Evolutionary conservation across 2,888 invertebrate species (phyloP), one percentile per base, ranked within the genome.

Genomic region (Panzeria rudis): DNA sequence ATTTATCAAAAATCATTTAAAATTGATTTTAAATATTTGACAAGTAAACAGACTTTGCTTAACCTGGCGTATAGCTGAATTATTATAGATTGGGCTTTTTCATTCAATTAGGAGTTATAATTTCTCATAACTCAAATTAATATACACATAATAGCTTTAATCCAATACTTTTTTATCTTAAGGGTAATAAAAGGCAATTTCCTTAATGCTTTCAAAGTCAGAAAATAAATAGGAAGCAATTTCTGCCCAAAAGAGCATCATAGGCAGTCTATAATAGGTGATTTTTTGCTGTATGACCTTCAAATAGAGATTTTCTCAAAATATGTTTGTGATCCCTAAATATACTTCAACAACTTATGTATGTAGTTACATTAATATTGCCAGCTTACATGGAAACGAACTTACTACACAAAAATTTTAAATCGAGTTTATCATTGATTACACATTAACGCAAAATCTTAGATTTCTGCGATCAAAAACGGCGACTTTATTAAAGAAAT

Each of bases 11-110:
- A 66, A 38, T 13, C 5, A 29, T 56, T n/a, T 23, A 8, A 59
- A 77, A 68, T 68, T 56, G 25, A 77, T 59, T 3, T 32, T 32
- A n/a, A 44, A 76, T 47, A 23, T 56, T 56, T 56, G 11, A 32
- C 6, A 54, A 38, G 20, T 41, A 11, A 52, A 76, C 23, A 44
- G 29, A 17, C 1, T 66, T 54, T 17, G 20, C 9, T 50, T 61
- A 29, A 38, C 35, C 56, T 44, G 47, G 7, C 44, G 17, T 41
- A 15, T 9, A 66, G 47, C 32, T n/a, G 44, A 20, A 23, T 77
- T 44, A n/a, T 25, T 11, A 25, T 3, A 50, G 61, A 61, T 61
- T 38, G 32, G 6, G 35, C n/a, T 56, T 20, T 32, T 62, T 68
- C 3, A 66, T 66, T 41, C 13, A 62, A 73, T 62, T 62, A 62